A percentile compares a stretch with the other conserved stretches of the same genome.
Evolutionary conservation across 2,888 invertebrate genomes (phyloP).

Genomic region (Xestoiulus laeticollis): DNA sequence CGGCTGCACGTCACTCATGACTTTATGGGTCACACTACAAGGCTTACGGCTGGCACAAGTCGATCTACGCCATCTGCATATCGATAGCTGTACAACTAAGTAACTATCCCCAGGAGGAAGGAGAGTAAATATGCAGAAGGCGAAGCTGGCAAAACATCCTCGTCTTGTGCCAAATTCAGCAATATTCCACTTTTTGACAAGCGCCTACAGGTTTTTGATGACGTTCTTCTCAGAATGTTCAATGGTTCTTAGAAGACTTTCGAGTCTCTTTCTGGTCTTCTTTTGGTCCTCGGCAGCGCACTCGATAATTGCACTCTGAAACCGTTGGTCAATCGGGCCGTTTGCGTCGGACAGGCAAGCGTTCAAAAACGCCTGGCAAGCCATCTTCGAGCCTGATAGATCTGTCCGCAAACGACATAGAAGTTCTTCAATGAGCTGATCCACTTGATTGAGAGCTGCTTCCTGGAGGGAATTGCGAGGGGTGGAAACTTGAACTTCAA

Average conservation of each 20-base stretch:
- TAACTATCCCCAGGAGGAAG: background rate
- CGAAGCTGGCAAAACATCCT: background rate
- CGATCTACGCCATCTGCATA: background rate
- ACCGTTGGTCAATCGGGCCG: slow-evolving; percentile 63
- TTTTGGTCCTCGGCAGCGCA: slow-evolving; percentile 67
- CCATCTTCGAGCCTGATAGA: slow-evolving; percentile 58
- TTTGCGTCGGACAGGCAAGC: slow-evolving; percentile 64
- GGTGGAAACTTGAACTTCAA: slow-evolving; percentile 63
- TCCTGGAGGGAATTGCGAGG: slow-evolving; percentile 64
- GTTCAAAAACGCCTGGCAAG: slow-evolving; percentile 62
- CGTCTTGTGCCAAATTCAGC: background rate
- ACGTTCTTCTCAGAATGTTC: slow-evolving; percentile 52
- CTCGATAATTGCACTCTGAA: slow-evolving; percentile 63
- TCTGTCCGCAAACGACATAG: slow-evolving; percentile 59
- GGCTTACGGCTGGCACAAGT: background rate
- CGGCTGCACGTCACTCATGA: background rate
- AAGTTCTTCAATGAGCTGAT: slow-evolving; percentile 61
- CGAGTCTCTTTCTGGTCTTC: slow-evolving; percentile 60
- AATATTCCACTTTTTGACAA: background rate
- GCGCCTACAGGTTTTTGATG: background rate
- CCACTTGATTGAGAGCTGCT: slow-evolving; percentile 62
- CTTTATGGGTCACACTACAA: background rate
- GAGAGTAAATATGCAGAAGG: background rate
- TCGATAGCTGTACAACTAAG: background rate
- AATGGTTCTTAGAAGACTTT: slow-evolving; percentile 55